These are phyloP conservation scores for Nemapogon koenigi DNA, from an alignment of 2,888 invertebrate genomes.

Conservation along the genomic window DNA sequence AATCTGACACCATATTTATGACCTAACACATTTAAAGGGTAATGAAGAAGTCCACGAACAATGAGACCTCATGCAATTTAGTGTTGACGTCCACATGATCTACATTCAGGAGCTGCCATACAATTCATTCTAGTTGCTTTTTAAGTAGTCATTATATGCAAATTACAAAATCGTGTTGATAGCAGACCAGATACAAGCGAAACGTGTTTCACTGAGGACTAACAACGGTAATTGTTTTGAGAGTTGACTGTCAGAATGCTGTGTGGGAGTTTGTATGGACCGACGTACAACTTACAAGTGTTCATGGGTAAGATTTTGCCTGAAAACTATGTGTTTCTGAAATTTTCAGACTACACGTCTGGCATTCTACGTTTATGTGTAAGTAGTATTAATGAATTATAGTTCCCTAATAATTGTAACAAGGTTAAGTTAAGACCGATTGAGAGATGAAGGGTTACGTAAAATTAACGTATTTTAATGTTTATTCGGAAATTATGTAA, in stretches of 20 bases:
- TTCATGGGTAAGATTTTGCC: no score
- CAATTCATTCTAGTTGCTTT: constrained; percentile 41
- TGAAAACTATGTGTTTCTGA: no score
- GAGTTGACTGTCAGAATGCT: constrained; percentile 36
- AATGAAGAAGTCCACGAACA: constrained; percentile 8
- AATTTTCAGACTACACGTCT: no score
- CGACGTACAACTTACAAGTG: not conserved
- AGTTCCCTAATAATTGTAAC: no score
- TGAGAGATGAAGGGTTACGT: no score
- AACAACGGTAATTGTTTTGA: constrained; percentile 37
- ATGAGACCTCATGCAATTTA: constrained; percentile 18
- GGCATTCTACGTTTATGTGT: no score
- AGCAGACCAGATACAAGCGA: constrained; percentile 31
- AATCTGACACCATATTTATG: no score
- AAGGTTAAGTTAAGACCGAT: no score
- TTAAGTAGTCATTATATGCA: constrained; percentile 54
- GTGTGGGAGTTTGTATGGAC: constrained; percentile 34
- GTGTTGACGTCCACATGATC: constrained; percentile 41
- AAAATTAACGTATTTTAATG: no score
- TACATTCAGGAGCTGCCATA: constrained; percentile 32
- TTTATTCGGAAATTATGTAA: no score
- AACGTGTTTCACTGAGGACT: constrained; percentile 26
- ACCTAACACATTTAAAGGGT: no score
- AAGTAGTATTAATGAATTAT: no score
- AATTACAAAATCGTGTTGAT: constrained; percentile 43